Evolutionary conservation across 2,888 invertebrate genomes (phyloP).

Genomic region (Corythucha ciliata): DNA sequence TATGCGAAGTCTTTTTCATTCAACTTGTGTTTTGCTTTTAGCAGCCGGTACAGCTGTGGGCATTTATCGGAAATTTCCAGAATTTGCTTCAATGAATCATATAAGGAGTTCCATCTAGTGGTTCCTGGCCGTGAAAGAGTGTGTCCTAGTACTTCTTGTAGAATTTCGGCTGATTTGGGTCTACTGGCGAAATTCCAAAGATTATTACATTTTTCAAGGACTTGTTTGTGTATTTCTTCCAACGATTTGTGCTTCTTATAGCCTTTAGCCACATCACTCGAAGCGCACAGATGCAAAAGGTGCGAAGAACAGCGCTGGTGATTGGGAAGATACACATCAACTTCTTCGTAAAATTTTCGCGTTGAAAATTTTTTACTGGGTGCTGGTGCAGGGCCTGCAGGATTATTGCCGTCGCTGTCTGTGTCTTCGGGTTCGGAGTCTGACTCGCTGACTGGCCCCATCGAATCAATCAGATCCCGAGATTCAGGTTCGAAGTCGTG

Average conservation of each 20-base stretch:
- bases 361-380: no score
- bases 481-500: no score
- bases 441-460: no score
- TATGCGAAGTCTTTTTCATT: constrained; percentile 10
- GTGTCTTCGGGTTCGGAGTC: no score
- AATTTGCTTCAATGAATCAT: constrained; percentile 5
- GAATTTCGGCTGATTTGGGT: constrained; percentile 4
- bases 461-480: no score
- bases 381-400: no score
- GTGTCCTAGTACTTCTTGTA: neutral
- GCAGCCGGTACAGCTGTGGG: neutral
- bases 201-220: neutral
- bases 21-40: constrained; percentile 11
- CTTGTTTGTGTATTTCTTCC: neutral
- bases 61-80: neutral
- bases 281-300: constrained; percentile 2
- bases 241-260: neutral
- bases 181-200: neutral
- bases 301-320: constrained; percentile 7
- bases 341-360: no score
- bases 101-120: constrained; percentile 10
- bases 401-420: no score
- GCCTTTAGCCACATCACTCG: neutral
- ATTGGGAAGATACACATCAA: constrained; percentile 11
- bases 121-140: constrained; percentile 1